phyloP scores from a whole-genome alignment of 2,797 vertebrate genomes.

The Poecilia picta region DNA sequence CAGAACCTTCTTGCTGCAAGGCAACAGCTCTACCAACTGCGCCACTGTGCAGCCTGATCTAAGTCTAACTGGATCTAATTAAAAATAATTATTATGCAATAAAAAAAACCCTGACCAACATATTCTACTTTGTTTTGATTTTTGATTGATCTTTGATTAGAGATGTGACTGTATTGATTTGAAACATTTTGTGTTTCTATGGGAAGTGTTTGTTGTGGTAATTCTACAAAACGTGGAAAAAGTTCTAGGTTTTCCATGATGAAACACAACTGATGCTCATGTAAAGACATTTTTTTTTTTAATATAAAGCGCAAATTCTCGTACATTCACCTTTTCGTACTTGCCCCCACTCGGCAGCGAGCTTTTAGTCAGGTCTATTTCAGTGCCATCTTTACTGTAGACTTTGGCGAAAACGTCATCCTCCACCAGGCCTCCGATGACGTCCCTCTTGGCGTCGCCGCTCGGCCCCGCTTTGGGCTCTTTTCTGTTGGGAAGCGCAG shows the following conservation, averaged over 20 bases:
- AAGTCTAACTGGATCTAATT: background rate
- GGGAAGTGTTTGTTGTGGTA: background rate
- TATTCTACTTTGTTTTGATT: background rate
- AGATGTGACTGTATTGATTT: too few species aligned
- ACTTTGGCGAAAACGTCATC: conserved; percentile 87
- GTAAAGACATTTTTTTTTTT: background rate
- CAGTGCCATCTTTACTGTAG: conserved; percentile 86
- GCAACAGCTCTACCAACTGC: too few species aligned
- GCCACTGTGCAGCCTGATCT: too few species aligned
- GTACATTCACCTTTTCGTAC: conserved; percentile 80
- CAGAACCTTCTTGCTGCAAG: too few species aligned
- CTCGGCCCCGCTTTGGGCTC: conserved; percentile 78
- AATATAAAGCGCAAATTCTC: background rate
- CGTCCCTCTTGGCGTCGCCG: conserved; percentile 74
- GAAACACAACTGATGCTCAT: background rate
- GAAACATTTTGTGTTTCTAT: too few species aligned
- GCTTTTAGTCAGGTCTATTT: conserved; percentile 91
- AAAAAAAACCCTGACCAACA: background rate
- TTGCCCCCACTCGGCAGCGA: conserved; percentile 89
- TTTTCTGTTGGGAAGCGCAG: conserved; percentile 76
- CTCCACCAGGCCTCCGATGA: conserved; percentile 75
- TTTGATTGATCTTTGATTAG: too few species aligned
- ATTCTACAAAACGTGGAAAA: background rate
- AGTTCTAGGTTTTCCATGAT: background rate
- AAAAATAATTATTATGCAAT: background rate